phyloP scores from a whole-genome alignment of 1,140 invertebrate species.

The Macrobrachium rosenbergii region DNA sequence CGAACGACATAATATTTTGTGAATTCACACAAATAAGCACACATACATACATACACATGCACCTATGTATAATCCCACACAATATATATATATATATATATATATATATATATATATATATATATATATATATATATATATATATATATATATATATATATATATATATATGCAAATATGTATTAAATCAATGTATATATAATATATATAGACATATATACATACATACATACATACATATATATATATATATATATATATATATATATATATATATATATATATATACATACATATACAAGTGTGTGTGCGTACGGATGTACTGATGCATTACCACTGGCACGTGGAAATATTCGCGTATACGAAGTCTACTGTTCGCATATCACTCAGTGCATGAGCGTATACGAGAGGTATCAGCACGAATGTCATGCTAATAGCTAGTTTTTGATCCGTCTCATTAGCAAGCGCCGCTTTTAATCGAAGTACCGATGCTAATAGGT shows the following conservation, averaged over 20 bases:
- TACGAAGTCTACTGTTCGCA: neutral
- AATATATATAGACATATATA: neutral
- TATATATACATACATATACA: slow-evolving; percentile 1
- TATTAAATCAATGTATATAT: neutral
- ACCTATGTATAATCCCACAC: too few relatives aligned
- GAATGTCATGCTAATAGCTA: too few relatives aligned
- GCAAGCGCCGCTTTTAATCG: too few relatives aligned
- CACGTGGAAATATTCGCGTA: too few relatives aligned
- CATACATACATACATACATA: slow-evolving; percentile 23
- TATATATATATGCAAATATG: neutral
- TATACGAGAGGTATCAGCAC: too few relatives aligned
- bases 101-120: slow-evolving; percentile 28
- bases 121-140: neutral
- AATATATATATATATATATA: slow-evolving; percentile 15
- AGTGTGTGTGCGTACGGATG: neutral
- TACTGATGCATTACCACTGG: too few relatives aligned
- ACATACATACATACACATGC: slow-evolving; percentile 28
- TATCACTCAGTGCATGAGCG: neutral
- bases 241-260: slow-evolving; percentile 21
- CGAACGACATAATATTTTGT: neutral
- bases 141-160: neutral
- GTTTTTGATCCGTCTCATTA: too few relatives aligned
- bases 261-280: neutral
- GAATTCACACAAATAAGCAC: slow-evolving; percentile 17
- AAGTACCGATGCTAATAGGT: too few relatives aligned